Percentiles rank a stretch among this genome's conserved stretches.
These are phyloP conservation scores for Chymomyza fuscimana DNA, from an alignment of 2,888 invertebrate species.

Conservation along the genomic window DNA sequence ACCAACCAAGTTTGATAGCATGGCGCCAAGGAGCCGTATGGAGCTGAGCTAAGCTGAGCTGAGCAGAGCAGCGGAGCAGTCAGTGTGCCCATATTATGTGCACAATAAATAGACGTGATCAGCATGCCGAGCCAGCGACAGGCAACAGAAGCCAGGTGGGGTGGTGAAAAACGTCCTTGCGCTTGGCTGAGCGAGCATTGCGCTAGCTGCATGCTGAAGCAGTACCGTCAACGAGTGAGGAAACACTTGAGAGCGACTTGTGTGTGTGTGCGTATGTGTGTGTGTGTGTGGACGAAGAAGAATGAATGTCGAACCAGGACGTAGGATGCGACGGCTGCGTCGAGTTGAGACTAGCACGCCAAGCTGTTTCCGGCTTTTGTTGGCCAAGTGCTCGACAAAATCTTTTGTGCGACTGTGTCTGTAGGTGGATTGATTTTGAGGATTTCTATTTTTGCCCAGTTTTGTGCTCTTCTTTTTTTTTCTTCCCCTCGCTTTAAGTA, in stretches of 20 bases:
- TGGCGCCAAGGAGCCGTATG: slow-evolving; percentile 46
- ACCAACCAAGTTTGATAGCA: background rate
- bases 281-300: slow-evolving; percentile 5
- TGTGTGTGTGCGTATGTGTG: slow-evolving; percentile 48
- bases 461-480: background rate
- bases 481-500: slow-evolving; percentile 42
- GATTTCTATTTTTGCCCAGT: slow-evolving; percentile 5
- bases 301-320: background rate
- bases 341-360: slow-evolving; percentile 1
- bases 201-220: slow-evolving; percentile 64
- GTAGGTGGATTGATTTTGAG: slow-evolving; percentile 8
- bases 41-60: slow-evolving; percentile 2
- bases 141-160: slow-evolving; percentile 10
- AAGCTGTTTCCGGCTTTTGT: slow-evolving; percentile 68
- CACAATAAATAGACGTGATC: slow-evolving; percentile 79
- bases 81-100: slow-evolving; percentile 77
- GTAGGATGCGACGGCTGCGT: background rate
- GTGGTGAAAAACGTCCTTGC: slow-evolving; percentile 46
- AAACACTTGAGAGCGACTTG: slow-evolving; percentile 66
- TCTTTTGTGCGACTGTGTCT: slow-evolving; percentile 55
- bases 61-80: slow-evolving; percentile 34
- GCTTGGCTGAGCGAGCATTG: slow-evolving; percentile 63
- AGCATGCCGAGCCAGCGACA: slow-evolving; percentile 67
- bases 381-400: slow-evolving; percentile 70
- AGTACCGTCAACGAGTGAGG: slow-evolving; percentile 44